Evolutionary conservation across 2,113 vertebrate species (phyloP).

Genomic region (Irena cyanogastra): DNA sequence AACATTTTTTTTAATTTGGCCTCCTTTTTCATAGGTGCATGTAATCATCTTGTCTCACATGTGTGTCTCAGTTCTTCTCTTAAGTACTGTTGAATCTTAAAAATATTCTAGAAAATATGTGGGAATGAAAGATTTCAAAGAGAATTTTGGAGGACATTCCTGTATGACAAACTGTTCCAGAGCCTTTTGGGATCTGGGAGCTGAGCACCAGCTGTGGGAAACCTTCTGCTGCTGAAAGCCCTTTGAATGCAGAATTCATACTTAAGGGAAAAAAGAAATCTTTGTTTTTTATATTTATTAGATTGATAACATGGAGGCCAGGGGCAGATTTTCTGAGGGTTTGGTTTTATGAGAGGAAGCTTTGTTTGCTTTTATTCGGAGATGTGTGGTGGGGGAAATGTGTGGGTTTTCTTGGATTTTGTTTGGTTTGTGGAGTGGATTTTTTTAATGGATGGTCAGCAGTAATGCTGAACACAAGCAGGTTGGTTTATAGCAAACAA

Average conservation of each 20-base stretch:
- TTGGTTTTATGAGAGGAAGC: not conserved
- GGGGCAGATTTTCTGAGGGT: not conserved
- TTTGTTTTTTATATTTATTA: not conserved
- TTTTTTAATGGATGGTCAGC: not conserved
- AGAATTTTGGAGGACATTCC: not conserved
- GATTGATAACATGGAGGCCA: not conserved
- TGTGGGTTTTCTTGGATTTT: not conserved
- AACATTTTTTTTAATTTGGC: not conserved
- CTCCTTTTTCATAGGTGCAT: not conserved
- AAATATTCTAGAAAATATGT: not conserved
- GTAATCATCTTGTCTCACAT: not conserved
- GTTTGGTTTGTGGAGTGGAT: not conserved
- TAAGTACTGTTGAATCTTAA: not conserved
- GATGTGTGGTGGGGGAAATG: not conserved
- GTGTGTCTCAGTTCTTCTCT: not conserved
- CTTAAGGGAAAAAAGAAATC: not conserved
- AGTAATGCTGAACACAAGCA: rapidly evolving
- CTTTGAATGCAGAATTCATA: not conserved
- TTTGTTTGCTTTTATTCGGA: not conserved
- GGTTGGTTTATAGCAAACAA: not conserved
- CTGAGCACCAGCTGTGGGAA: not conserved
- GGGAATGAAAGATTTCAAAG: not conserved
- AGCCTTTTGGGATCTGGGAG: not conserved
- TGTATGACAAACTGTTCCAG: rapidly evolving
- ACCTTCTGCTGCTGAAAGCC: not conserved